A percentile compares a stretch with the other conserved stretches of the same genome.
Conservation (phyloP, 2,797 vertebrate species). For the Danio choprae region DNA sequence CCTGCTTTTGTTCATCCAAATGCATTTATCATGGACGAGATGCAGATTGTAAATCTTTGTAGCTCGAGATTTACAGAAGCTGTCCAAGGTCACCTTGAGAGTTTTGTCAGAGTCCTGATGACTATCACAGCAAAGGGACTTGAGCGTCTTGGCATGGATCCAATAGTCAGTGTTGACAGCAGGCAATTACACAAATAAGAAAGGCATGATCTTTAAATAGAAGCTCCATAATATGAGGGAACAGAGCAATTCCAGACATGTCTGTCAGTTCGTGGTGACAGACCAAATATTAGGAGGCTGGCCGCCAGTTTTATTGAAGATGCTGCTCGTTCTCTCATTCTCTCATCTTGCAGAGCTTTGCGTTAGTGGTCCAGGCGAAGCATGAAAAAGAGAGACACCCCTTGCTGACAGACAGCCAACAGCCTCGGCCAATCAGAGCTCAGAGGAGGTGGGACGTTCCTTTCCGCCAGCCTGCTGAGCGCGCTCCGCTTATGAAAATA, state of each 20-base stretch:
- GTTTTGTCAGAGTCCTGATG: conserved; percentile 55
- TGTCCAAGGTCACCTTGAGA: conserved; percentile 59
- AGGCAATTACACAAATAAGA: conserved; percentile 50
- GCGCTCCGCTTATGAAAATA: conserved; percentile 61
- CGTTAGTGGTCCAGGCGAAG: conserved; percentile 37
- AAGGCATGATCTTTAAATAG: conserved; percentile 35
- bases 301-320: conserved; percentile 42
- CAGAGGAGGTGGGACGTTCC: conserved; percentile 34
- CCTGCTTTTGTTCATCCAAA: conserved; percentile 26
- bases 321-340: conserved; percentile 24
- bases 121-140: conserved; percentile 54
- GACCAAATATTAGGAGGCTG: conserved; percentile 41
- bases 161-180: conserved; percentile 46
- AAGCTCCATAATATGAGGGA: neutral
- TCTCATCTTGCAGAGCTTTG: conserved; percentile 49
- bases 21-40: neutral
- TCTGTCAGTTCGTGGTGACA: conserved; percentile 41
- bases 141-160: conserved; percentile 50
- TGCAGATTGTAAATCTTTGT: conserved; percentile 7
- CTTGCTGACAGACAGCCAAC: conserved; percentile 29
- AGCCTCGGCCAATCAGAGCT: conserved; percentile 43
- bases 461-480: conserved; percentile 27
- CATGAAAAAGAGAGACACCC: conserved; percentile 42
- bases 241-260: conserved; percentile 19
- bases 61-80: conserved; percentile 22